phyloP scores from a whole-genome alignment of 1,140 invertebrate genomes.

The Hycleus cichorii region DNA sequence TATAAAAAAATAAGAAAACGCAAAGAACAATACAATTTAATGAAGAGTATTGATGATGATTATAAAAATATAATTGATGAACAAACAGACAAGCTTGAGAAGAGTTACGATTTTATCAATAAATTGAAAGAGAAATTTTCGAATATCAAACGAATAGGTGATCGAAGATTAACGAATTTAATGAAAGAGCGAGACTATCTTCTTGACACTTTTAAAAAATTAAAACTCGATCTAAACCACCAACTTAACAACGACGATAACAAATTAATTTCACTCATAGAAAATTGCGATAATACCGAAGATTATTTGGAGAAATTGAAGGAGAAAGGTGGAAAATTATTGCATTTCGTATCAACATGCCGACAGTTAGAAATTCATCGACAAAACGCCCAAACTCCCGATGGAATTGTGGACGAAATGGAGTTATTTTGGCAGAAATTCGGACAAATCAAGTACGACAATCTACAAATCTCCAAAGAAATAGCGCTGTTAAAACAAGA shows the following conservation, averaged over 20 bases:
- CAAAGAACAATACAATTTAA: slow-evolving; percentile 20
- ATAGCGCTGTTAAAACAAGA: no score
- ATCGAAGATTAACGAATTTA: slow-evolving; percentile 16
- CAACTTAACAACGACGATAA: slow-evolving; percentile 22
- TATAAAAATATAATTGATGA: slow-evolving; percentile 23
- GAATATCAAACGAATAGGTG: slow-evolving; percentile 18
- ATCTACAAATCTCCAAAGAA: no score
- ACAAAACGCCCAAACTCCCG: slow-evolving; percentile 26
- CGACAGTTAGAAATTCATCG: slow-evolving; percentile 44
- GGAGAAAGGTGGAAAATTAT: slow-evolving; percentile 46
- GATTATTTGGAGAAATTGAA: slow-evolving; percentile 28
- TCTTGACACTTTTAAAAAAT: slow-evolving; percentile 14
- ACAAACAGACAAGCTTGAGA: slow-evolving; percentile 22
- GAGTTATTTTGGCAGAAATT: slow-evolving; percentile 34
- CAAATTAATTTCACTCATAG: slow-evolving; percentile 22
- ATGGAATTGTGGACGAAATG: slow-evolving; percentile 7
- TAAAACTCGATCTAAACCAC: slow-evolving; percentile 24
- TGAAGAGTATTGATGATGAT: slow-evolving; percentile 24
- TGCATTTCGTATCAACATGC: slow-evolving; percentile 47
- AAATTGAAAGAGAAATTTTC: slow-evolving; percentile 21
- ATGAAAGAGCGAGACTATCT: slow-evolving; percentile 26
- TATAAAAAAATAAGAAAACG: slow-evolving; percentile 19
- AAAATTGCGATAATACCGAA: slow-evolving; percentile 20
- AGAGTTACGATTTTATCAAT: slow-evolving; percentile 17
- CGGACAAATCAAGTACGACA: slow-evolving; percentile 8